A percentile compares a stretch with the other conserved stretches of the same genome.
Conservation (phyloP, 2,113 vertebrate genomes). For the Cyprinodon brontotheroides region DNA sequence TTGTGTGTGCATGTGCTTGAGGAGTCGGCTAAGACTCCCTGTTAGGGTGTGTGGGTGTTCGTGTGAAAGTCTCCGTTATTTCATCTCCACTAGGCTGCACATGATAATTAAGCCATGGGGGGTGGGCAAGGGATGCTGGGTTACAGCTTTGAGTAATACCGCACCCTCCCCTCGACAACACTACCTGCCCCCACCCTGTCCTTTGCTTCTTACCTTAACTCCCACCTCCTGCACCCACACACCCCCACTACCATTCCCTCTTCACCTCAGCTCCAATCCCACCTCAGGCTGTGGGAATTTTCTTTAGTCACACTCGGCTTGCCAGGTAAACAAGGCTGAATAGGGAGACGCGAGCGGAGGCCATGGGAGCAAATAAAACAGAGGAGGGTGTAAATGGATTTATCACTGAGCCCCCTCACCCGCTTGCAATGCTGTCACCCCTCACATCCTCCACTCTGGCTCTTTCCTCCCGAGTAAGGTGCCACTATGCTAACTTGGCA, state of each 20-base stretch:
- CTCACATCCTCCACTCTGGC: slow-evolving; percentile 12
- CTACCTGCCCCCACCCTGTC: slow-evolving; percentile 35
- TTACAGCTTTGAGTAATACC: slow-evolving; percentile 85
- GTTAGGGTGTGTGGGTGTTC: slow-evolving; percentile 67
- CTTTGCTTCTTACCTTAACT: slow-evolving; percentile 50
- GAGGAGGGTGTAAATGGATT: slow-evolving; percentile 83
- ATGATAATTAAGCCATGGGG: slow-evolving; percentile 89
- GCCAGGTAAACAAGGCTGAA: slow-evolving; percentile 91
- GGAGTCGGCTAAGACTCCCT: slow-evolving; percentile 53
- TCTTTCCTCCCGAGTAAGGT: slow-evolving; percentile 68
- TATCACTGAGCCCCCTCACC: slow-evolving; percentile 73
- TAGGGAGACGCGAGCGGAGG: slow-evolving; percentile 70
- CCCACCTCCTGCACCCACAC: slow-evolving; percentile 18
- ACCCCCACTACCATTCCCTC: slow-evolving; percentile 21
- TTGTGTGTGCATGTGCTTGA: slow-evolving; percentile 49
- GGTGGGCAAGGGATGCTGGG: slow-evolving; percentile 83
- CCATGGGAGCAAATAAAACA: slow-evolving; percentile 79
- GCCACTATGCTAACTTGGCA: slow-evolving; percentile 75
- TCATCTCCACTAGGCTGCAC: slow-evolving; percentile 87
- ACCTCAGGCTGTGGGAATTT: slow-evolving; percentile 88
- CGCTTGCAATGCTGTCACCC: slow-evolving; percentile 31
- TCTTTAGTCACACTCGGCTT: slow-evolving; percentile 92
- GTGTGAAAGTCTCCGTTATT: slow-evolving; percentile 83
- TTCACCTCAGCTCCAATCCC: slow-evolving; percentile 69
- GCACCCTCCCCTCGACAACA: slow-evolving; percentile 55